phyloP scores from a whole-genome alignment of 2,113 vertebrate genomes.

The Shinisaurus crocodilurus region DNA sequence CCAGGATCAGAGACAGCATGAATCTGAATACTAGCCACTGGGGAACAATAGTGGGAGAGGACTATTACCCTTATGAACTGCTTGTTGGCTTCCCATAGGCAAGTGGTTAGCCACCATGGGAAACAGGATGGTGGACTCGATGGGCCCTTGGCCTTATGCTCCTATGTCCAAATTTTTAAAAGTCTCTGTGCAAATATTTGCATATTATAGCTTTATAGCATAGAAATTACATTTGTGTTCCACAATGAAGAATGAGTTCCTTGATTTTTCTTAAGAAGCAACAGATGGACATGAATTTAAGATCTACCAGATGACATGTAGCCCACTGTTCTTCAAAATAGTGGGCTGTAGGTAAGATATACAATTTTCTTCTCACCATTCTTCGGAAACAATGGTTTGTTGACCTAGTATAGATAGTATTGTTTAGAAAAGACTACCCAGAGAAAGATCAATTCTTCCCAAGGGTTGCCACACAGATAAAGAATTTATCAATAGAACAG shows the following conservation, averaged over 20 bases:
- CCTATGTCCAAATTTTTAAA: not conserved
- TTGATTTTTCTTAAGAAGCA: constrained; percentile 34
- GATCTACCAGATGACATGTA: not conserved
- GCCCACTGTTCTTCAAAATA: constrained; percentile 3
- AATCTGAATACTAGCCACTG: not conserved
- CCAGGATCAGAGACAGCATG: not conserved
- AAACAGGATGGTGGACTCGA: not conserved
- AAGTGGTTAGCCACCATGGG: not conserved
- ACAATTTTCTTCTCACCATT: not conserved
- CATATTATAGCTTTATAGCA: not conserved
- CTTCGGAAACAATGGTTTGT: not conserved
- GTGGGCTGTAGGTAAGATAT: not conserved
- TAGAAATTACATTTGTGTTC: not conserved
- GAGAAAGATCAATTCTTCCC: not conserved
- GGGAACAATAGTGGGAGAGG: not conserved
- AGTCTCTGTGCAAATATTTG: not conserved
- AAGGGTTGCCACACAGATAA: not conserved
- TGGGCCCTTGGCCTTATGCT: not conserved
- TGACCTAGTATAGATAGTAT: not conserved
- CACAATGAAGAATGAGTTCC: constrained; percentile 29
- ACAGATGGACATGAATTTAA: constrained; percentile 32
- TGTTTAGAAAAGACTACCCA: not conserved
- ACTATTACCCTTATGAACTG: too few relatives aligned
- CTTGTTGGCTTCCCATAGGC: too few relatives aligned
- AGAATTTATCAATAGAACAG: constrained; percentile 4